Conservation (phyloP, 2,797 vertebrate species). For the Sebastes elongatus region DNA sequence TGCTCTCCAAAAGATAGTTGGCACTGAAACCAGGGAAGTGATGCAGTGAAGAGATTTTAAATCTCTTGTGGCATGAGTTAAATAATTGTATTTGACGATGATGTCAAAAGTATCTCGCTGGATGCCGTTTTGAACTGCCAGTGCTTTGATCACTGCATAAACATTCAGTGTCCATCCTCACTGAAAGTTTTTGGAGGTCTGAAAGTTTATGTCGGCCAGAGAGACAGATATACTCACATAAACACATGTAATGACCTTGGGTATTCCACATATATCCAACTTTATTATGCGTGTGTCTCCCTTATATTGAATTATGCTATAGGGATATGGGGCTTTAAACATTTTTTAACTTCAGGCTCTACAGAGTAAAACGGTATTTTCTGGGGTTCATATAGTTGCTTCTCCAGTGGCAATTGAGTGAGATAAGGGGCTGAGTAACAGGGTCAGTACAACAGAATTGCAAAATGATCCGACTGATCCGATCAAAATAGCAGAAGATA, state of each 20-base stretch:
- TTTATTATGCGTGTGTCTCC: background rate
- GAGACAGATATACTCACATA: background rate
- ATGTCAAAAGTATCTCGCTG: slow-evolving; percentile 14
- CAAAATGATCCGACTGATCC: too few species aligned
- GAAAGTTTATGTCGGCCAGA: background rate
- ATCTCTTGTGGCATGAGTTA: slow-evolving; percentile 14
- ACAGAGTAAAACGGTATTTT: background rate
- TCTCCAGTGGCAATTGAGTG: background rate
- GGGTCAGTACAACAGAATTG: background rate
- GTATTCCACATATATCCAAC: background rate
- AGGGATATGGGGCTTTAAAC: background rate
- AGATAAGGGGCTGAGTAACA: background rate
- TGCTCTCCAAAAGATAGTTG: slow-evolving; percentile 2
- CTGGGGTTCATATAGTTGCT: background rate
- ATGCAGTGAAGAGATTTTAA: slow-evolving; percentile 26
- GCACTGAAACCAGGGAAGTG: slow-evolving; percentile 11
- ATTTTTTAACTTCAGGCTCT: background rate
- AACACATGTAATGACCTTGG: background rate
- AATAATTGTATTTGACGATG: slow-evolving; percentile 14
- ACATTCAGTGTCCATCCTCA: background rate
- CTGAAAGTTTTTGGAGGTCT: slow-evolving; percentile 13
- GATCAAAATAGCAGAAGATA: background rate
- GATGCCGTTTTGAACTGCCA: background rate
- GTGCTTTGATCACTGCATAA: slow-evolving; percentile 4
- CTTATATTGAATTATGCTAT: background rate